Conservation (phyloP, 1,140 invertebrate genomes). For the Sycophaga agraensis region DNA sequence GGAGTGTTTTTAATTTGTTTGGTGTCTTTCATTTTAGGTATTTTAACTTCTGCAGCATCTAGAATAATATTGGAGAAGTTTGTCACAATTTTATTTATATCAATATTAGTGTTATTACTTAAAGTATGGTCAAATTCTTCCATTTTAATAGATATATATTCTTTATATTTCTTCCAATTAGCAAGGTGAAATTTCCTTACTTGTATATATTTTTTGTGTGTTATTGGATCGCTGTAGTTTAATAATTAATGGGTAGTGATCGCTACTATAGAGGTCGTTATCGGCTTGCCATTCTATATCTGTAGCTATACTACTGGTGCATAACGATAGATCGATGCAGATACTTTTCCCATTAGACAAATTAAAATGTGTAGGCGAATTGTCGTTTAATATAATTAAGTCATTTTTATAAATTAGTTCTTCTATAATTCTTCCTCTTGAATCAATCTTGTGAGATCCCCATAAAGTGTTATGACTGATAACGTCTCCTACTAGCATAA, state of each 20-base stretch:
- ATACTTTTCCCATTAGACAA: constrained; percentile 29
- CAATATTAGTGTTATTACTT: neutral
- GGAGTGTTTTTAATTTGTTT: constrained; percentile 32
- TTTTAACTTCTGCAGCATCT: constrained; percentile 32
- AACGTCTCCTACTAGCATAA: constrained; percentile 42
- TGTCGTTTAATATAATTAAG: constrained; percentile 32
- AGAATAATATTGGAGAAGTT: constrained; percentile 31
- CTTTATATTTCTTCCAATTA: constrained; percentile 34
- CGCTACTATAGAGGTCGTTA: constrained; percentile 39
- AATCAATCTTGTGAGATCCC: constrained; percentile 37
- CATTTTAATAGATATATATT: constrained; percentile 29
- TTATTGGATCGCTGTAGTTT: constrained; percentile 1
- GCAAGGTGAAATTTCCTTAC: constrained; percentile 31
- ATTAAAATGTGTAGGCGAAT: constrained; percentile 35
- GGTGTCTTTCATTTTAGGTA: constrained; percentile 27
- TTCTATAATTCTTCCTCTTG: constrained; percentile 37
- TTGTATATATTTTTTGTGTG: constrained; percentile 9
- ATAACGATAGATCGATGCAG: constrained; percentile 37
- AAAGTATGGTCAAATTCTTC: neutral
- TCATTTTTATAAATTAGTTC: constrained; percentile 29
- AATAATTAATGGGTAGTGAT: constrained; percentile 39
- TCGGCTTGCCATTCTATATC: constrained; percentile 35
- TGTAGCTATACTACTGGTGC: constrained; percentile 32
- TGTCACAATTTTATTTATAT: constrained; percentile 30
- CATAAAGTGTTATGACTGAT: constrained; percentile 42